Evolutionary conservation across 1,140 invertebrate genomes (phyloP), one percentile per base, ranked within the genome.

Genomic region (Whitmania pigra): DNA sequence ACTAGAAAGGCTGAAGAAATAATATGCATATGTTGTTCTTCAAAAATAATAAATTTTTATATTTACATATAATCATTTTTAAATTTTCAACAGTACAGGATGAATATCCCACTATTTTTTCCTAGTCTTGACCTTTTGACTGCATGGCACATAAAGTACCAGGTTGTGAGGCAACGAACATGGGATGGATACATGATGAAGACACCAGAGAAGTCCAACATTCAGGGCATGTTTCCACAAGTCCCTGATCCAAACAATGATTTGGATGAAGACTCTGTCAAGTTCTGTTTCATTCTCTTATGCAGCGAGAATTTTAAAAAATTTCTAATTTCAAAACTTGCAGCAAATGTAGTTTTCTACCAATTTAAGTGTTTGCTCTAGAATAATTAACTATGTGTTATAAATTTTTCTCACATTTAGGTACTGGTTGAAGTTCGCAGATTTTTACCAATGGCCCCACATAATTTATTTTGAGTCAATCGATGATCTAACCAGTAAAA

Each of bases 51-150:
- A 36, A 2, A 17, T 17, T 15, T 49, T 49, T 49, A 49, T 49
- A 49, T 49, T 49, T 49, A 49, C 13, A 7, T 49, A 49, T 49
- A 63, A 4, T 63, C 9, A 25, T 63, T 6, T 60, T 6, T 6
- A n/a, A 60, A 22, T n/a, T 25, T 31, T 63, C 22, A 63, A 25
- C 29, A 74, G 60, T 74, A 74, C 40, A 57, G 73, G 7, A 74
- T 74, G 73, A 74, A 74, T 66, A 74, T 74, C 22, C 73, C 73
- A 43, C 63, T 74, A n/a, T 74, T 74, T 57, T 67, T 74, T 71
- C 73, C 73, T 11, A 53, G 71, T 27, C 29, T 74, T 20, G 71
- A 72, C 40, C 67, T 74, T 18, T 54, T 74, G 20, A 63, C 73
- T 31, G 72, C 54, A 40, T 74, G 73, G 73, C 73, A 74, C 36